A percentile compares a stretch with the other conserved stretches of the same genome.
Conservation (phyloP, 2,888 invertebrate species). For the Cartodere bifasciata region DNA sequence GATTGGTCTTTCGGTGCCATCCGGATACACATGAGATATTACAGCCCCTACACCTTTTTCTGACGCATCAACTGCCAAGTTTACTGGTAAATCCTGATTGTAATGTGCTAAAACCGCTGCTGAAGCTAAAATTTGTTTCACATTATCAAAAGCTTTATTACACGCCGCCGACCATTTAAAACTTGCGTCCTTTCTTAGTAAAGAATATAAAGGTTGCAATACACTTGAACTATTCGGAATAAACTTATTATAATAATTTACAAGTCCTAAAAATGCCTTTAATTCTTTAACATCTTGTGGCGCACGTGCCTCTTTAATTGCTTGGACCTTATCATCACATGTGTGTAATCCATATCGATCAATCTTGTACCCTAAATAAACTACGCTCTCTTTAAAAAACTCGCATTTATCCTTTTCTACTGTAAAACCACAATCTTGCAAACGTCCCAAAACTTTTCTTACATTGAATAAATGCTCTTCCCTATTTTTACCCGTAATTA, state of each 20-base stretch:
- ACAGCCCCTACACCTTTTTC: conserved; percentile 20
- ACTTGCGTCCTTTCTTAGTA: conserved; percentile 6
- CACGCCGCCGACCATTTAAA: conserved; percentile 6
- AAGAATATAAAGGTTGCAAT: conserved; percentile 7
- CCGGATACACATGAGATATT: conserved; percentile 17
- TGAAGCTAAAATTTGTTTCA: conserved; percentile 7
- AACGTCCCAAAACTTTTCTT: conserved; percentile 6
- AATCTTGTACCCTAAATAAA: conserved; percentile 13
- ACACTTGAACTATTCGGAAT: conserved; percentile 4
- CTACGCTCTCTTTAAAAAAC: conserved; percentile 13
- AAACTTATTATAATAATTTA: conserved; percentile 3
- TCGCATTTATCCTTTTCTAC: conserved; percentile 11
- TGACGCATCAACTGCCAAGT: conserved; percentile 9
- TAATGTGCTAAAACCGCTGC: conserved; percentile 10
- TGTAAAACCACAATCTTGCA: conserved; percentile 13
- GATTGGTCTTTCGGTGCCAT: conserved; percentile 23
- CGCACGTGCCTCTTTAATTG: background rate
- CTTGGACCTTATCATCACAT: conserved; percentile 3
- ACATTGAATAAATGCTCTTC: conserved; percentile 12
- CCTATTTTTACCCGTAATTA: conserved; percentile 13
- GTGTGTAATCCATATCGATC: conserved; percentile 4
- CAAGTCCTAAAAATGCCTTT: conserved; percentile 3
- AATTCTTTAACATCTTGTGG: conserved; percentile 4
- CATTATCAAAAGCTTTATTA: conserved; percentile 6
- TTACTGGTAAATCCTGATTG: conserved; percentile 7